Conservation (phyloP, 2,797 vertebrate genomes). For the Mormyrus hasselquistii region DNA sequence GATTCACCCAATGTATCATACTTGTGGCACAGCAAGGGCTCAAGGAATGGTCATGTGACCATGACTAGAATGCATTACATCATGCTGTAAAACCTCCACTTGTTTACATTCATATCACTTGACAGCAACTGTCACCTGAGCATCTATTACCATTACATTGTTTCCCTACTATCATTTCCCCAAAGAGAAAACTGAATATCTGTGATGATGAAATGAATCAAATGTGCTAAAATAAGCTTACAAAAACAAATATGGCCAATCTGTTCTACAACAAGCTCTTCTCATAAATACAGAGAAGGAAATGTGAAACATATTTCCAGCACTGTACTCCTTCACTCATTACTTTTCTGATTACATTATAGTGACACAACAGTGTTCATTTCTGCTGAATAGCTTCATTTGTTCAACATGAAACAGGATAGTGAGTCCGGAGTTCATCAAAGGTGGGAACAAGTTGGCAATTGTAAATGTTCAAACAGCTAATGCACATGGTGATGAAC, state of each 20-base stretch:
- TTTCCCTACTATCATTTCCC: neutral
- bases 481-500: neutral
- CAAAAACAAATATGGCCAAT: slow-evolving; percentile 17
- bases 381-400: slow-evolving; percentile 20
- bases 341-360: slow-evolving; percentile 22
- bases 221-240: neutral
- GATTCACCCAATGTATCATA: neutral
- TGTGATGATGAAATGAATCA: neutral
- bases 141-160: neutral
- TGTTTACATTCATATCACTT: neutral
- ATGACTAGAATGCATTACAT: neutral
- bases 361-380: slow-evolving; percentile 19
- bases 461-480: slow-evolving; percentile 14
- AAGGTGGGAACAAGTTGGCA: neutral
- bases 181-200: neutral
- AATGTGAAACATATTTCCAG: slow-evolving; percentile 2
- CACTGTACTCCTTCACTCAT: neutral
- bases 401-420: slow-evolving; percentile 18
- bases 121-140: neutral
- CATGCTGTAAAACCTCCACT: neutral
- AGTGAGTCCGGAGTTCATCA: neutral
- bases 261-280: slow-evolving; percentile 7
- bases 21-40: neutral
- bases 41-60: neutral
- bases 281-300: neutral